phyloP scores from a whole-genome alignment of 2,888 invertebrate genomes.

The Oxycera nigricornis region DNA sequence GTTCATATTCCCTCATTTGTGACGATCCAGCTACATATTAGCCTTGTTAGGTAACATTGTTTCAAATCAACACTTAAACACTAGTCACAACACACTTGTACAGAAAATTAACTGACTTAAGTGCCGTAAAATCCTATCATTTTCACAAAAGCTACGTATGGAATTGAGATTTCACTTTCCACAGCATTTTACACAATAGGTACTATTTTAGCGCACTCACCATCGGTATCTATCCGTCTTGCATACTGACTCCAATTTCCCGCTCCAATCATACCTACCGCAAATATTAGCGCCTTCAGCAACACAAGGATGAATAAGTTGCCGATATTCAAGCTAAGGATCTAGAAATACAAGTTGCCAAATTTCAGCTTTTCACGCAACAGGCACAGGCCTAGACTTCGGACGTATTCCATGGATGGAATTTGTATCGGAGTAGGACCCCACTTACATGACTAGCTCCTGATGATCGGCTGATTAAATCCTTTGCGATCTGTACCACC shows the following conservation, averaged over 20 bases:
- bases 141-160: not conserved
- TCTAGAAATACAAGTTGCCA: slow-evolving; percentile 61
- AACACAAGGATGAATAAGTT: slow-evolving; percentile 81
- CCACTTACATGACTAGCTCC: slow-evolving; percentile 72
- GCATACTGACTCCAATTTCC: slow-evolving; percentile 69
- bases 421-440: too few relatives aligned
- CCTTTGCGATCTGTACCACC: slow-evolving; percentile 66
- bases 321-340: slow-evolving; percentile 81
- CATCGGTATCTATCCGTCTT: slow-evolving; percentile 66
- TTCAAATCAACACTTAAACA: not conserved
- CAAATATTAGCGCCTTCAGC: slow-evolving; percentile 81
- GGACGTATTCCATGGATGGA: too few relatives aligned
- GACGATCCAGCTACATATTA: too few relatives aligned
- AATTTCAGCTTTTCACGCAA: not conserved
- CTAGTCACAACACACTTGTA: not conserved
- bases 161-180: slow-evolving; percentile 14
- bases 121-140: not conserved
- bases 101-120: slow-evolving; percentile 21
- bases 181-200: not conserved
- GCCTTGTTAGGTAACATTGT: not conserved
- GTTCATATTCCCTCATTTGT: too few relatives aligned
- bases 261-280: slow-evolving; percentile 79
- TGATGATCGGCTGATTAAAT: slow-evolving; percentile 72
- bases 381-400: too few relatives aligned
- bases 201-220: slow-evolving; percentile 54